Base-by-base conservation (phyloP, 2,888 invertebrate genomes). In the Mythimna albipuncta region DNA sequence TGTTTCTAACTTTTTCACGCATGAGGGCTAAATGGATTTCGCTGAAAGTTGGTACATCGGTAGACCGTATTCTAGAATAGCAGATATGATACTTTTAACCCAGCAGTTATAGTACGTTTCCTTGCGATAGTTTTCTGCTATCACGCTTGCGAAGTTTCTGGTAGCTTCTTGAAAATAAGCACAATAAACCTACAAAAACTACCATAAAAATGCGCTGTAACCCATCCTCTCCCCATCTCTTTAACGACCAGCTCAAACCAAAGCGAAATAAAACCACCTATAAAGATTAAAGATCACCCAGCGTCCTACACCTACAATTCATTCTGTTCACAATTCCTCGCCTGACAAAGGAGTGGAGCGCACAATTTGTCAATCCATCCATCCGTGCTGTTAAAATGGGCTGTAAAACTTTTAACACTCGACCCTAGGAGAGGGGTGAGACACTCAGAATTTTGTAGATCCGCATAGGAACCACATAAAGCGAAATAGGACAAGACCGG, bases 361-460 rank as follows among this genome's bases (percentile, higher is more conserved):
- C 81, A 85, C 90, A 90, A 92, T 92, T 93, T 92, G 93, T 92
- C 91, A 90, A 91, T 89, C 89, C 89, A 86, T 88, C 91, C 89
- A 86, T 81, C 86, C 90, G 88, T 75, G 88, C 88, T 82, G 89
- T 90, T 91, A 90, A 90, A 92, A 92, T 89, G 90, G 90, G 89
- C 85, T 89, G 91, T 93, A 92, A 93, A 93, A 93, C 89, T 93
- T 93, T 92, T 92, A 93, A 91, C 90, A 89, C 88, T 85, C 88
- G 87, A 90, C 90, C 91, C 90, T 75, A 65, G 75, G 66, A 82
- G 81, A 82, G 84, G 80, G 77, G 80, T 75, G 83, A 68, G 83
- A 88, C 79, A 86, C 77, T 86, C 79, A 71, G 79, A 83, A 84
- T 85, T 86, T 85, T 83, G 85, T 82, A 86, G 88, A 85, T 86